These are phyloP conservation scores for Narcine bancroftii DNA, from an alignment of 2,113 vertebrate genomes.

Conservation along the genomic window DNA sequence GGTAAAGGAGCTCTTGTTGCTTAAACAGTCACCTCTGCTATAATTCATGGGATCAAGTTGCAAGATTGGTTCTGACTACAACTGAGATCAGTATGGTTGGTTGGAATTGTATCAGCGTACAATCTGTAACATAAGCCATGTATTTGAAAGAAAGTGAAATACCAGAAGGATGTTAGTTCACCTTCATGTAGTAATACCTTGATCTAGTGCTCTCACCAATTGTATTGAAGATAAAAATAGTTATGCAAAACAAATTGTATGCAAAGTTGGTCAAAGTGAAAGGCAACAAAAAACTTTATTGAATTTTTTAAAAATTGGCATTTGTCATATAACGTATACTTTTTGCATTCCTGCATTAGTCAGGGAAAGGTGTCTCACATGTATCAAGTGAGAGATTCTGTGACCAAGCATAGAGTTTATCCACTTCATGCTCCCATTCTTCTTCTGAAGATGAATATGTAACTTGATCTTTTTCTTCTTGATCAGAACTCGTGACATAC, in stretches of 20 bases:
- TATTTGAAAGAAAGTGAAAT: neutral
- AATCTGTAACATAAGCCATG: neutral
- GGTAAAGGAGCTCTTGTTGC: too few species aligned
- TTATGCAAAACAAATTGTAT: neutral
- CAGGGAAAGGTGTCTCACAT: neutral
- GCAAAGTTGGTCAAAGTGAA: neutral
- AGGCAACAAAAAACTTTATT: neutral
- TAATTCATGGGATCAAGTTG: neutral
- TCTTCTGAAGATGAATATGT: slow-evolving; percentile 40
- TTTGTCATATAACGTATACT: neutral
- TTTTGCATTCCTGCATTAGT: neutral
- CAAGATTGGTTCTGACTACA: neutral
- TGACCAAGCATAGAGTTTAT: slow-evolving; percentile 46
- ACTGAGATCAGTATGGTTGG: neutral
- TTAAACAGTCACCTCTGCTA: neutral
- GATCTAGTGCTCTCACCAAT: neutral
- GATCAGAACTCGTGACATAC: neutral
- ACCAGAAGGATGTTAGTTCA: neutral
- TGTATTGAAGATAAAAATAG: neutral
- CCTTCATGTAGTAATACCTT: neutral
- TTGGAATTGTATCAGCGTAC: neutral
- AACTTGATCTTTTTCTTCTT: neutral
- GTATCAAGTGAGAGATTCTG: slow-evolving; percentile 46
- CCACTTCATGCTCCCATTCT: slow-evolving; percentile 50
- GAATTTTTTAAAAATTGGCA: neutral